Conservation (phyloP, 2,888 invertebrate species). For the Melieria omissa region DNA sequence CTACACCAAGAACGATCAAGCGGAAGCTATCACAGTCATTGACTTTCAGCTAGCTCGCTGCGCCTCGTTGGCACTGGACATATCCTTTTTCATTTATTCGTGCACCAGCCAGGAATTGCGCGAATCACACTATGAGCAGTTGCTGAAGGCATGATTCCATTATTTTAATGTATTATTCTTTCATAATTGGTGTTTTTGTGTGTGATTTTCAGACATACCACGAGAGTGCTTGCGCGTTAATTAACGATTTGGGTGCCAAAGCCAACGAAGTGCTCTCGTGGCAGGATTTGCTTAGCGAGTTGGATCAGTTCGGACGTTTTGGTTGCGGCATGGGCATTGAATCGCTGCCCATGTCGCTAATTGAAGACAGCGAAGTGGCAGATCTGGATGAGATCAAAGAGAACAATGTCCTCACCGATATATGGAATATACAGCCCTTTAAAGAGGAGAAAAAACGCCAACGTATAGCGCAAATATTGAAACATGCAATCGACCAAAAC, state of each 20-base stretch:
- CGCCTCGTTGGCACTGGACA: slow-evolving; percentile 57
- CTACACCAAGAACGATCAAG: slow-evolving; percentile 51
- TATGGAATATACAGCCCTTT: slow-evolving; percentile 74
- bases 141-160: slow-evolving; percentile 49
- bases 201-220: slow-evolving; percentile 71
- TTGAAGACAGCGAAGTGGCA: slow-evolving; percentile 69
- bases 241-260: slow-evolving; percentile 72
- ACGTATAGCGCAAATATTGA: slow-evolving; percentile 74
- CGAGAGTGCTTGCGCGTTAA: slow-evolving; percentile 68
- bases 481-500: slow-evolving; percentile 74
- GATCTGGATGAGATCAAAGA: slow-evolving; percentile 67
- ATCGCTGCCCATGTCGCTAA: slow-evolving; percentile 68
- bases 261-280: slow-evolving; percentile 68
- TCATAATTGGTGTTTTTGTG: background rate
- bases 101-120: slow-evolving; percentile 73
- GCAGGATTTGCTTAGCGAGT: slow-evolving; percentile 62
- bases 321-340: slow-evolving; percentile 71
- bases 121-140: slow-evolving; percentile 70
- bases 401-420: slow-evolving; percentile 69
- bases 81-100: slow-evolving; percentile 71
- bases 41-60: slow-evolving; percentile 75
- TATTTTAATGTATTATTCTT: background rate
- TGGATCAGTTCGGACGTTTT: slow-evolving; percentile 67
- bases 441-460: slow-evolving; percentile 71
- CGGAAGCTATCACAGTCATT: slow-evolving; percentile 69